phyloP scores from a whole-genome alignment of 2,888 invertebrate species.

The Dynastes grantii region DNA sequence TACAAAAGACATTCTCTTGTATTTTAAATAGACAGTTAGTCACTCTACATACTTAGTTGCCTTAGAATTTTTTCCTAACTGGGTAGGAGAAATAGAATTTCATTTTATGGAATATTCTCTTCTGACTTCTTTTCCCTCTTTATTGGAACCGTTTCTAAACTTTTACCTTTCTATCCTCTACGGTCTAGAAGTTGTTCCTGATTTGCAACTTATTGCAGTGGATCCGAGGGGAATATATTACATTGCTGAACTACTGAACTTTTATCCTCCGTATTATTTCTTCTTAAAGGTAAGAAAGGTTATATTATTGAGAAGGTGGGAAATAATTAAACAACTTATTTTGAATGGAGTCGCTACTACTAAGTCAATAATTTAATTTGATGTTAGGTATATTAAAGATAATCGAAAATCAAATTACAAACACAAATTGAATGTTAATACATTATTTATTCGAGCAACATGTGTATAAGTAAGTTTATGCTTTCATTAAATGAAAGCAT shows the following conservation, averaged over 20 bases:
- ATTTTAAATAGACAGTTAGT: background rate
- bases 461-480: no score
- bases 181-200: slow-evolving; percentile 28
- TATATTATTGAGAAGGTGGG: background rate
- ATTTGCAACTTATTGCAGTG: slow-evolving; percentile 36
- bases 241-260: slow-evolving; percentile 24
- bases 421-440: no score
- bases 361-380: no score
- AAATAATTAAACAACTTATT: no score
- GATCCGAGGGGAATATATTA: slow-evolving; percentile 24
- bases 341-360: no score
- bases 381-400: no score
- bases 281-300: background rate
- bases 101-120: slow-evolving; percentile 10
- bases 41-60: background rate
- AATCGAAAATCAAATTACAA: no score
- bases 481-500: no score
- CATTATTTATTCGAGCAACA: no score
- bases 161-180: slow-evolving; percentile 31
- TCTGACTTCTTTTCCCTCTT: slow-evolving; percentile 7
- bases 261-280: background rate
- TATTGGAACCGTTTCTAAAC: slow-evolving; percentile 20
- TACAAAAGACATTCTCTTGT: no score
- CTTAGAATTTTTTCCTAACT: background rate
- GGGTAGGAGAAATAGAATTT: slow-evolving; percentile 9